Conservation (phyloP, 2,888 invertebrate genomes). For the Malachius bipustulatus region DNA sequence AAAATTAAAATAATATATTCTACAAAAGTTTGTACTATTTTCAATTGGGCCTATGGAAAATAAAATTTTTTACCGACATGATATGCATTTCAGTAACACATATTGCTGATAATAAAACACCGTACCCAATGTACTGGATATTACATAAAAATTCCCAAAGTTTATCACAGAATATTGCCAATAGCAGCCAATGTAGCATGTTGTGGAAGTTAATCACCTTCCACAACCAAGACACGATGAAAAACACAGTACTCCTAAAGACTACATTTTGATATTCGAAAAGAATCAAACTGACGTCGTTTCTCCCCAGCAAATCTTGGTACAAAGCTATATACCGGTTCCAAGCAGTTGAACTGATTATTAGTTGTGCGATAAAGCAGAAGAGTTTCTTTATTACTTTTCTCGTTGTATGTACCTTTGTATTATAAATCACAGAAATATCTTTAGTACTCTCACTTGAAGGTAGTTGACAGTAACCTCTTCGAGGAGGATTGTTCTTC, state of each 20-base stretch:
- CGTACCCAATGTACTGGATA: constrained; percentile 60
- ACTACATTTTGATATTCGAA: constrained; percentile 44
- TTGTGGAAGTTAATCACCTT: constrained; percentile 69
- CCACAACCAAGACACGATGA: constrained; percentile 63
- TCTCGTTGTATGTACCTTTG: constrained; percentile 51
- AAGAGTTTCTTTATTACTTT: constrained; percentile 53
- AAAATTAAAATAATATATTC: too few species aligned
- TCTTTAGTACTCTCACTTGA: constrained; percentile 39
- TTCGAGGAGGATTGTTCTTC: constrained; percentile 58
- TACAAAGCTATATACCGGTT: constrained; percentile 73
- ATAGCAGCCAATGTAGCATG: constrained; percentile 57
- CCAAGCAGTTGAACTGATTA: constrained; percentile 68
- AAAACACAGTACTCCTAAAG: constrained; percentile 63
- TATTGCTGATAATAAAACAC: constrained; percentile 53
- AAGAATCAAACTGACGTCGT: constrained; percentile 42
- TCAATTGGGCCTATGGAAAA: constrained; percentile 39
- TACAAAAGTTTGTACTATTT: constrained; percentile 29
- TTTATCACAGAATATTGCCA: constrained; percentile 72
- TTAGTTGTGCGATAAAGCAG: constrained; percentile 56
- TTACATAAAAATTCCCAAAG: constrained; percentile 63
- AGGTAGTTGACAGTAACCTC: constrained; percentile 59
- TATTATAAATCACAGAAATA: constrained; percentile 44
- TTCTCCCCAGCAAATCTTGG: constrained; percentile 61
- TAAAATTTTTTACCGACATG: constrained; percentile 45
- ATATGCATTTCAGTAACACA: constrained; percentile 63